phyloP scores from a whole-genome alignment of 1,140 invertebrate species.

The Coptotermes formosanus region DNA sequence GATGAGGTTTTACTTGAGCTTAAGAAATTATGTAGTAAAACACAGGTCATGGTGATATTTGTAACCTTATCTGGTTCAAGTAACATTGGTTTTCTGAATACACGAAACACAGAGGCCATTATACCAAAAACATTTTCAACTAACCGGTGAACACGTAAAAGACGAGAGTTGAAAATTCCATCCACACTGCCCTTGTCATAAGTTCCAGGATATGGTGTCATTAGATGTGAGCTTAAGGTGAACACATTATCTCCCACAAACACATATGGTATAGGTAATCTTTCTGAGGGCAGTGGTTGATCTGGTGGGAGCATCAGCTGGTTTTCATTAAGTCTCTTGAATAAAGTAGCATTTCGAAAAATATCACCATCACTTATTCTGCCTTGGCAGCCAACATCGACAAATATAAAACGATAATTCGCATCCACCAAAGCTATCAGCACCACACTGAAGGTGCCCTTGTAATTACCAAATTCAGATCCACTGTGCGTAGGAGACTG shows the following conservation, averaged over 20 bases:
- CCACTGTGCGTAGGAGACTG: constrained; percentile 38
- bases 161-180: too few relatives aligned
- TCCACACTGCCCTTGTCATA: too few relatives aligned
- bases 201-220: background rate
- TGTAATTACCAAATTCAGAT: constrained; percentile 43
- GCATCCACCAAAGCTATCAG: constrained; percentile 41
- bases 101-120: background rate
- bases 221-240: background rate
- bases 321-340: background rate
- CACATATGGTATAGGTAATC: background rate
- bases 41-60: background rate
- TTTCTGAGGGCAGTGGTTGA: background rate
- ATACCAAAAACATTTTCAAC: too few relatives aligned
- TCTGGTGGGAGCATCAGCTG: background rate
- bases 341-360: constrained; percentile 29
- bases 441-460: constrained; percentile 41
- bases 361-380: constrained; percentile 39
- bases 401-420: constrained; percentile 40
- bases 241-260: background rate
- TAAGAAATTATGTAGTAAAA: too few relatives aligned
- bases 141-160: too few relatives aligned
- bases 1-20: too few relatives aligned
- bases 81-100: background rate
- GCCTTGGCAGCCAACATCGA: constrained; percentile 41
- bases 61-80: background rate